A percentile compares a stretch with the other conserved stretches of the same genome.
These are phyloP conservation scores for Trisateles emortualis DNA, from an alignment of 2,888 invertebrate genomes.

Conservation along the genomic window DNA sequence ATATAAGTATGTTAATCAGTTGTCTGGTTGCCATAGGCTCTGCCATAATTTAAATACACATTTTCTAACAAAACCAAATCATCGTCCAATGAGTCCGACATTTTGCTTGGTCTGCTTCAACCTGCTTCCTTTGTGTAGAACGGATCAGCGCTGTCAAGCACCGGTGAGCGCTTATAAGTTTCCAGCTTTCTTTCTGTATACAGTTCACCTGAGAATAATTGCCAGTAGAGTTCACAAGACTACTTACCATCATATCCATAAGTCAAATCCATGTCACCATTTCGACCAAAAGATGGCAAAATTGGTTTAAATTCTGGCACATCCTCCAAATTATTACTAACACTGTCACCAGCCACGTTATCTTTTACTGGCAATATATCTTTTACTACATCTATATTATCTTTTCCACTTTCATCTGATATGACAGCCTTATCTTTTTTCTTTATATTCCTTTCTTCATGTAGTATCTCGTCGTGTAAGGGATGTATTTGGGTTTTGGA, in stretches of 20 bases:
- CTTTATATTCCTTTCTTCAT: constrained; percentile 72
- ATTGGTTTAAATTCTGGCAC: constrained; percentile 68
- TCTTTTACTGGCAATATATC: constrained; percentile 4
- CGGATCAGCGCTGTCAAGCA: too few relatives aligned
- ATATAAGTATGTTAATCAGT: too few relatives aligned
- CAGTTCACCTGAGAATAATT: too few relatives aligned
- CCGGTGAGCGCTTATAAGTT: too few relatives aligned
- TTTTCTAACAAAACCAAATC: too few relatives aligned
- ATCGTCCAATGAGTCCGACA: too few relatives aligned
- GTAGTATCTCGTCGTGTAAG: constrained; percentile 67
- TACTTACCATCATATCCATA: constrained; percentile 59
- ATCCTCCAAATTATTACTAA: constrained; percentile 10
- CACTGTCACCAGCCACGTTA: background rate
- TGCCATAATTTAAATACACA: too few relatives aligned
- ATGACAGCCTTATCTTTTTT: constrained; percentile 73
- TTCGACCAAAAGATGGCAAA: constrained; percentile 59
- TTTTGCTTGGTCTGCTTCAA: too few relatives aligned
- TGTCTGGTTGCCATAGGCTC: too few relatives aligned
- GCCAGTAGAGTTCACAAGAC: too few relatives aligned
- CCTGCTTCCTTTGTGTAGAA: too few relatives aligned
- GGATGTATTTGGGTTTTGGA: constrained; percentile 76
- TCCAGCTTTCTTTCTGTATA: too few relatives aligned
- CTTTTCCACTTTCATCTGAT: constrained; percentile 8
- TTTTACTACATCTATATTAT: constrained; percentile 1
- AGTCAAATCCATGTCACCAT: constrained; percentile 57